phyloP scores from a whole-genome alignment of 2,113 vertebrate genomes.

The Thermophis baileyi region DNA sequence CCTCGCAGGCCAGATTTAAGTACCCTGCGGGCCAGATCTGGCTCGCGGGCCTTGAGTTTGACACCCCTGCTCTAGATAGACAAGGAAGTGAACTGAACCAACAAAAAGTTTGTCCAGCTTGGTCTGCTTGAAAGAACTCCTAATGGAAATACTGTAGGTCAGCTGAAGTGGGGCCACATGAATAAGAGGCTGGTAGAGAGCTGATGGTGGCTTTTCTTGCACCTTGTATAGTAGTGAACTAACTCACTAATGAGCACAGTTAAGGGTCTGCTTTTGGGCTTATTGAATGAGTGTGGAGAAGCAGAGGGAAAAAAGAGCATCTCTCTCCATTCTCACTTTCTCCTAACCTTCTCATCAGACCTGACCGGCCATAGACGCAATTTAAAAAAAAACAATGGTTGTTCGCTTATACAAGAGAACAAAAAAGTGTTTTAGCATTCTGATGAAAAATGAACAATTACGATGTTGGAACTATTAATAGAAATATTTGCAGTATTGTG shows the following conservation, averaged over 20 bases:
- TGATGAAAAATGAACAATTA: constrained; percentile 39
- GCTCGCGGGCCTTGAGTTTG: no score
- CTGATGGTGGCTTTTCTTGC: not conserved
- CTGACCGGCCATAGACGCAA: not conserved
- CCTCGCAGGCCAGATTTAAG: no score
- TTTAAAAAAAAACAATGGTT: not conserved
- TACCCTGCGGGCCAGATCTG: no score
- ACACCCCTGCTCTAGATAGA: not conserved
- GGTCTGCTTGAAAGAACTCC: not conserved
- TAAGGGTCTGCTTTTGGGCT: not conserved
- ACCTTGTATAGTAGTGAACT: not conserved
- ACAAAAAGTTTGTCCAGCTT: not conserved
- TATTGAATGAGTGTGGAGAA: not conserved
- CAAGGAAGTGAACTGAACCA: not conserved
- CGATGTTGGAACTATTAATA: constrained; percentile 50
- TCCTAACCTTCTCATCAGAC: not conserved
- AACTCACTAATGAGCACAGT: not conserved
- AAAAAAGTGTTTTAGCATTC: constrained; percentile 38
- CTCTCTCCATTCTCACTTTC: not conserved
- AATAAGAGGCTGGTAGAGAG: not conserved
- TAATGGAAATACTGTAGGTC: not conserved
- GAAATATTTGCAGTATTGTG: constrained; percentile 49
- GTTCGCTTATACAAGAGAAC: constrained; percentile 51
- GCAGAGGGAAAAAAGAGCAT: not conserved
- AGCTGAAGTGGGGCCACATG: constrained; percentile 5